Conservation (phyloP, 2,888 invertebrate genomes). For the Terebella lapidaria region DNA sequence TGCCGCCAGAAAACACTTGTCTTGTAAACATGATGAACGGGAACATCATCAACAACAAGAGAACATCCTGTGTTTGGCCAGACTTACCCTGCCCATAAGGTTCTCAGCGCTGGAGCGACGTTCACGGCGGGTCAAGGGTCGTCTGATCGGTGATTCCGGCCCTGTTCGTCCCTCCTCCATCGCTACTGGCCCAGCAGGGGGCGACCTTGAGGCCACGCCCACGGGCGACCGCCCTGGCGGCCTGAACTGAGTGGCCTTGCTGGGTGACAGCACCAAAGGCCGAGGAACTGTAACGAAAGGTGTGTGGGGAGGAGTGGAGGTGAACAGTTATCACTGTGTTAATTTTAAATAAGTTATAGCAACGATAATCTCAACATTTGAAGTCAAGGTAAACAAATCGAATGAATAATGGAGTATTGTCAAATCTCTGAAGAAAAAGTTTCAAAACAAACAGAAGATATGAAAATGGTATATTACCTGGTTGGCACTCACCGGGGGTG, state of each 20-base stretch:
- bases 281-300: conserved; percentile 12
- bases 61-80: background rate
- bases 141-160: background rate
- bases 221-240: conserved; percentile 18
- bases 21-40: background rate
- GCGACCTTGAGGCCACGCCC: conserved; percentile 32
- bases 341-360: too few relatives aligned
- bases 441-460: too few relatives aligned
- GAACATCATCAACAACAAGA: background rate
- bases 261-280: conserved; percentile 20
- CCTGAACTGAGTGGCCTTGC: too few relatives aligned
- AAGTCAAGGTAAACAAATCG: too few relatives aligned
- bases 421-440: too few relatives aligned
- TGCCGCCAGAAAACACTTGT: conserved; percentile 44
- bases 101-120: conserved; percentile 75
- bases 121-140: background rate
- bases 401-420: background rate
- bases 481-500: conserved; percentile 44
- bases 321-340: background rate
- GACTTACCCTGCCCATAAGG: conserved; percentile 77
- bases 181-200: conserved; percentile 25
- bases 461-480: too few relatives aligned
- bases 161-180: conserved; percentile 28
- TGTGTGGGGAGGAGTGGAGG: background rate
- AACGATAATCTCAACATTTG: too few relatives aligned